These are phyloP conservation scores for Drosophila borealis DNA, from an alignment of 2,888 invertebrate genomes.

Conservation along the genomic window DNA sequence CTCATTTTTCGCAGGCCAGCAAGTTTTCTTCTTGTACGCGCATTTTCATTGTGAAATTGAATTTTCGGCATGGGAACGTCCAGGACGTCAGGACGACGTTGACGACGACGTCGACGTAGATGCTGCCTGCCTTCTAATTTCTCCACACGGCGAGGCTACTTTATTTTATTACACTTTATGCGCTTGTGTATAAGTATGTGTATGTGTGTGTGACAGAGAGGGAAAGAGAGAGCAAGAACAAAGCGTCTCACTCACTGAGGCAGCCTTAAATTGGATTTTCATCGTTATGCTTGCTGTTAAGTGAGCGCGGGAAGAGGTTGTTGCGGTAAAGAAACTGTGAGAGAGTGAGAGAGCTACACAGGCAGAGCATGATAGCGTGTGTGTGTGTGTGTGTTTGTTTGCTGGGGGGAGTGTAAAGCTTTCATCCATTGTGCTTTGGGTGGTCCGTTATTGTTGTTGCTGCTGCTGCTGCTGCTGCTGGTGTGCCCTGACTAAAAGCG, in stretches of 20 bases:
- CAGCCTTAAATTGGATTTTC: constrained; percentile 83
- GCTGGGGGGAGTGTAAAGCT: constrained; percentile 34
- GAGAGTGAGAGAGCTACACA: constrained; percentile 14
- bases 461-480: constrained; percentile 9
- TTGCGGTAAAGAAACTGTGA: constrained; percentile 33
- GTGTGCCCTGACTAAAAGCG: constrained; percentile 69
- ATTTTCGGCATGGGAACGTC: constrained; percentile 79
- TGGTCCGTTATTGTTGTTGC: constrained; percentile 39
- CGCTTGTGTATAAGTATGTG: constrained; percentile 1
- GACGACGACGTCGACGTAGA: constrained; percentile 19
- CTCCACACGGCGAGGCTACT: constrained; percentile 75
- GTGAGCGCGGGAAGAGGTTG: constrained; percentile 57
- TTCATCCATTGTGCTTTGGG: constrained; percentile 68
- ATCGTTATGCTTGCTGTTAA: constrained; percentile 78
- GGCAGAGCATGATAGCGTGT: constrained; percentile 8
- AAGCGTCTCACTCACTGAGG: constrained; percentile 58
- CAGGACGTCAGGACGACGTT: constrained; percentile 44
- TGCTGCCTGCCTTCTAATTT: constrained; percentile 60
- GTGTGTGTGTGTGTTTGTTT: constrained; percentile 11
- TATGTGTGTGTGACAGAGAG: constrained; percentile 27
- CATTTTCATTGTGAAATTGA: constrained; percentile 82
- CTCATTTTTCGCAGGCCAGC: constrained; percentile 74
- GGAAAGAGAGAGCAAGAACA: constrained; percentile 52
- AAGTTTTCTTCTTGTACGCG: constrained; percentile 68
- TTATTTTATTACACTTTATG: constrained; percentile 83